Base-by-base conservation (phyloP, 30 jellyfish, hydroid and myxozoan species). In the Cassiopea andromeda region DNA sequence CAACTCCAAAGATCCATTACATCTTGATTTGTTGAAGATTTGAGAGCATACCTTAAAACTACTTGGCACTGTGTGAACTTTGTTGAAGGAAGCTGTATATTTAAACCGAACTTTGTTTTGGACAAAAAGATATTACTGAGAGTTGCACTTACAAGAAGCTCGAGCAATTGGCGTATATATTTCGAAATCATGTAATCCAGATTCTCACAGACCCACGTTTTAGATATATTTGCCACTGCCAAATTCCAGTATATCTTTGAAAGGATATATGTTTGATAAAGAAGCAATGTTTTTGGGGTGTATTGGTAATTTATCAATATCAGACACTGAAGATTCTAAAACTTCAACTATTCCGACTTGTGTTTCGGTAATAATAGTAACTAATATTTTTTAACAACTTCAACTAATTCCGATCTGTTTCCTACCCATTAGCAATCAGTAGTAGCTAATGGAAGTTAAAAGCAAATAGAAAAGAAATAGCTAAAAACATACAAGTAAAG, bases 1-100 rank as follows among this genome's bases (percentile, higher is more conserved):
- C 45, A 66, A 7, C 45, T 66, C 75, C 75, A 66, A 66, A 66
- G 75, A 19, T 66, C 75, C 2, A 3, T 7, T 66, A 66, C 45
- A 3, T 19, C 75, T 66, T 66, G 75, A 19, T 66, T 66, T 66
- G 75, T 66, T 7, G 75, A 66, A 19, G 75, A 66, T 66, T 66
- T 14, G 18, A 66, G 15, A 66, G 75, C n/a, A n/a, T 19, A 3
- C 15, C 75, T 15, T 19, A 66, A 66, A 66, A 66, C 45, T 66
- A 66, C 7, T 19, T 66, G 75, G 45, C 75, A 66, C 43, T n/a
- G n/a, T 66, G 75, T 50, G 64, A 50, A 50, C 9, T 50, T 50
- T 50, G 64, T 50, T 50, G 64, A 50, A 50, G 64, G 64, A 9
- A 2, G 64, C 64, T 9, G 64, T 2, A 50, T 50, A 9, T 9